Conservation (phyloP, 2,113 vertebrate species). For the Chauna torquata region DNA sequence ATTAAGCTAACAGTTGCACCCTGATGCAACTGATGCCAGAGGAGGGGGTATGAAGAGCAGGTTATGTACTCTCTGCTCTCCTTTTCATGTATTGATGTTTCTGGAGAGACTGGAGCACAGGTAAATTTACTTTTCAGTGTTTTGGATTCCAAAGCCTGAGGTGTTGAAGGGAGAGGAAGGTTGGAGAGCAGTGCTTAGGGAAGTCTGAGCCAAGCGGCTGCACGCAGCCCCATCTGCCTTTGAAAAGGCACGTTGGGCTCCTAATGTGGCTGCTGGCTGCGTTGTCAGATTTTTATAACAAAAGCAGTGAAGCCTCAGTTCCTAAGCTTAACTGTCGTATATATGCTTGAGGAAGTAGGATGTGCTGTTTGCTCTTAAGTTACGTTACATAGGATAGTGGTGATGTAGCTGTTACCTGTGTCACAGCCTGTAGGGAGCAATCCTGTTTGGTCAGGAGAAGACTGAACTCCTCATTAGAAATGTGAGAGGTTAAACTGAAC, state of each 20-base stretch:
- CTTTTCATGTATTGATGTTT: background rate
- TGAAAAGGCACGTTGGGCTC: background rate
- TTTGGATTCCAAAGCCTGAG: background rate
- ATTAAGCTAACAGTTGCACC: background rate
- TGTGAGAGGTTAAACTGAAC: background rate
- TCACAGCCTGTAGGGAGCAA: background rate
- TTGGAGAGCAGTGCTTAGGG: background rate
- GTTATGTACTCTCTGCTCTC: background rate
- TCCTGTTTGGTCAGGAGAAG: background rate
- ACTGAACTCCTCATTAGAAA: background rate
- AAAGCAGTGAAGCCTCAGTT: background rate
- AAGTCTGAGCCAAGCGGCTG: background rate
- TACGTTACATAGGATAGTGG: background rate
- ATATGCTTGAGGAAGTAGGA: background rate
- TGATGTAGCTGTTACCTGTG: background rate
- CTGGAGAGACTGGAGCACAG: background rate
- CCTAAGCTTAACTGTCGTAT: background rate
- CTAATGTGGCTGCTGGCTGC: background rate
- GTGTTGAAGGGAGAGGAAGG: background rate
- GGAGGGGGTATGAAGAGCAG: background rate
- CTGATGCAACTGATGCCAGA: background rate
- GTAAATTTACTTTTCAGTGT: background rate
- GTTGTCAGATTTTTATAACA: background rate
- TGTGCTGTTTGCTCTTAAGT: background rate
- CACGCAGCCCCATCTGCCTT: background rate